Percentiles rank a stretch among this genome's conserved stretches.
phyloP scores from a whole-genome alignment of 1,140 invertebrate genomes.

The Saxidomus purpurata region DNA sequence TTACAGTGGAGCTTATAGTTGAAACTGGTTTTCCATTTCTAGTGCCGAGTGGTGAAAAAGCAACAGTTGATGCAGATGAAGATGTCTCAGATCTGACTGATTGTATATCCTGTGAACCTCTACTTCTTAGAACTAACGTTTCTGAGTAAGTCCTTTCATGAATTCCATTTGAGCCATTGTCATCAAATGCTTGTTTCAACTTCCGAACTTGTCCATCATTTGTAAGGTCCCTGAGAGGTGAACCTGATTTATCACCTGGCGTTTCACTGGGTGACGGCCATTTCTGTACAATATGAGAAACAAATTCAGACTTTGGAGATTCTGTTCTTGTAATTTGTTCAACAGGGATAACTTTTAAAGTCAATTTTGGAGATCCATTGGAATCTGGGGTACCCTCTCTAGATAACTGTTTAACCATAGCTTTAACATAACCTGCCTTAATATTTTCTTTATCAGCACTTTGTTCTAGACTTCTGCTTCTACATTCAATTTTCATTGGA shows the following conservation, averaged over 20 bases:
- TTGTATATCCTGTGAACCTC: constrained; percentile 52
- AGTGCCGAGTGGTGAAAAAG: constrained; percentile 57
- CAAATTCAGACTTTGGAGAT: constrained; percentile 81
- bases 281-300: constrained; percentile 77
- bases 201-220: constrained; percentile 79
- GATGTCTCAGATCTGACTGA: constrained; percentile 67
- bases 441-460: constrained; percentile 81
- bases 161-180: constrained; percentile 55
- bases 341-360: constrained; percentile 56
- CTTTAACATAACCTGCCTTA: constrained; percentile 78
- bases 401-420: constrained; percentile 80
- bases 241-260: constrained; percentile 62
- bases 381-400: constrained; percentile 79
- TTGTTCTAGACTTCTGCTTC: constrained; percentile 51
- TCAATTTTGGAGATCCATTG: constrained; percentile 65
- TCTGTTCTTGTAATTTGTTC: constrained; percentile 69
- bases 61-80: constrained; percentile 63
- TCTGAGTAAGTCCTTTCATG: constrained; percentile 74
- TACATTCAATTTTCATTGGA: constrained; percentile 70
- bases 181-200: constrained; percentile 74
- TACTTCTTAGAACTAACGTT: constrained; percentile 41
- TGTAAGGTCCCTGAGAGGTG: constrained; percentile 80
- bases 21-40: constrained; percentile 70
- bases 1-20: constrained; percentile 70
- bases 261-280: constrained; percentile 76